phyloP scores from a whole-genome alignment of 2,888 invertebrate species.

The Limenitis camilla region DNA sequence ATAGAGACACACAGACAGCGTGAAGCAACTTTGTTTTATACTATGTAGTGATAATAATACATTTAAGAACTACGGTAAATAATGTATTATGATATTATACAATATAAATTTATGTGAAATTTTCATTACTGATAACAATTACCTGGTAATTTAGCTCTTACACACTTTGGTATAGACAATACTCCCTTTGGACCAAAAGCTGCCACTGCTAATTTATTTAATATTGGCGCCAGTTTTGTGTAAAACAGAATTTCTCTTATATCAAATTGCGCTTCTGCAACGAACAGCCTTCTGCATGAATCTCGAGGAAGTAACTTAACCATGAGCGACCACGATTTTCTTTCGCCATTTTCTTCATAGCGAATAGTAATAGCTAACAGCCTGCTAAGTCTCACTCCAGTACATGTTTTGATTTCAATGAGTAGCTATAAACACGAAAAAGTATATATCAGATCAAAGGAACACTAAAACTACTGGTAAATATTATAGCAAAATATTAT shows the following conservation, averaged over 20 bases:
- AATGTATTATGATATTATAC: no score
- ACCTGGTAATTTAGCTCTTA: conserved; percentile 80
- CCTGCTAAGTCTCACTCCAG: conserved; percentile 84
- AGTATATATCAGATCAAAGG: neutral
- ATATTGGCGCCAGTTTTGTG: conserved; percentile 82
- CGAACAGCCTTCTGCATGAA: conserved; percentile 85
- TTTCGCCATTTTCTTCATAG: conserved; percentile 66
- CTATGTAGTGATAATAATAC: no score
- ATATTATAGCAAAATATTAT: no score
- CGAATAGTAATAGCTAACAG: conserved; percentile 83
- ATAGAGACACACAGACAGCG: no score
- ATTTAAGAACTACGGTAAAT: no score
- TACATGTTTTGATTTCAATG: conserved; percentile 73
- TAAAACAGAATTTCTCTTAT: conserved; percentile 88
- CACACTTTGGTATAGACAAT: conserved; percentile 74
- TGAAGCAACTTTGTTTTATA: no score
- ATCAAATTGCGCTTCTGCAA: conserved; percentile 88
- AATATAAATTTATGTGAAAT: no score
- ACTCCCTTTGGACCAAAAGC: conserved; percentile 56
- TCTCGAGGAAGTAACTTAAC: conserved; percentile 86
- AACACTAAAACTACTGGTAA: no score
- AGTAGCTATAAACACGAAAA: conserved; percentile 38
- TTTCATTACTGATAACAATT: neutral
- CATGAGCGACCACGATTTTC: conserved; percentile 70
- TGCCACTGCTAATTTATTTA: conserved; percentile 80